These are phyloP conservation scores for Thripadectes ignobilis DNA, from an alignment of 2,797 vertebrate species.

Conservation along the genomic window DNA sequence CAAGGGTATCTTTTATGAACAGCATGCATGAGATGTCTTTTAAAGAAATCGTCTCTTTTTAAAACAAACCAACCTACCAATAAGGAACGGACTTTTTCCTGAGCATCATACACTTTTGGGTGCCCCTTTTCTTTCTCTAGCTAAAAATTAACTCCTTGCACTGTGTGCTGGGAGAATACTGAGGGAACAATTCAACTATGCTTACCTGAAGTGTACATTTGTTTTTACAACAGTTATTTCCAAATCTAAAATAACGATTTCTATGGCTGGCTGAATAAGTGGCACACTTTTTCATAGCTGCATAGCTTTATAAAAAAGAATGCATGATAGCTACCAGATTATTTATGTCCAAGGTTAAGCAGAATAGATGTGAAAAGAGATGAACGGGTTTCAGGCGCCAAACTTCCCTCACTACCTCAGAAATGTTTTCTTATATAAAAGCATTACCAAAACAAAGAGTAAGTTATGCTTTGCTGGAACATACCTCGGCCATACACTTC, in stretches of 20 bases:
- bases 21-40: neutral
- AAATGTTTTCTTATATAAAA: neutral
- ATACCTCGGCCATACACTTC: slow-evolving; percentile 97
- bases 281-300: neutral
- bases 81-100: neutral
- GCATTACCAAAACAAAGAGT: neutral
- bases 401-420: neutral
- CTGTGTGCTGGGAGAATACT: neutral
- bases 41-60: neutral
- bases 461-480: slow-evolving; percentile 13
- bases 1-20: neutral
- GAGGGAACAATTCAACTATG: neutral
- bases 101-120: neutral
- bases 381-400: neutral
- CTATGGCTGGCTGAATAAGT: neutral
- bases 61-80: neutral
- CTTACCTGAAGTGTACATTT: neutral
- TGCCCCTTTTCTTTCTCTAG: neutral
- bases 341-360: neutral
- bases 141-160: neutral
- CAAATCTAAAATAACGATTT: neutral
- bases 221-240: neutral
- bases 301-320: neutral
- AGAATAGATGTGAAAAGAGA: neutral
- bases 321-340: neutral